phyloP scores from a whole-genome alignment of 2,113 vertebrate species.

The Todiramphus saurophagus region DNA sequence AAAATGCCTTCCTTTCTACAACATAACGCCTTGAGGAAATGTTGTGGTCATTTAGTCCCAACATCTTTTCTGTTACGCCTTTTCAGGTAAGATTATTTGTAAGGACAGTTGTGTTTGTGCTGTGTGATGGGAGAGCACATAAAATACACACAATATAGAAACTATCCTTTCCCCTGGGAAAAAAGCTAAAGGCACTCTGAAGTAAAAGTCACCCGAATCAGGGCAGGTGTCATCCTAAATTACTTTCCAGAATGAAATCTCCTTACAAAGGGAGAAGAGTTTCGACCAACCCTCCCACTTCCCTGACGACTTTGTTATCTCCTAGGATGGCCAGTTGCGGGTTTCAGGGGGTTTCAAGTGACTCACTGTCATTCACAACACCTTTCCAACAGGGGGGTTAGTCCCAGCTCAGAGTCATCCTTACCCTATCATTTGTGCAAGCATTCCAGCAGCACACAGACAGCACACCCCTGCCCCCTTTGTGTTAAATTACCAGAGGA shows the following conservation, averaged over 20 bases:
- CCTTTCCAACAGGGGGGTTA: not conserved
- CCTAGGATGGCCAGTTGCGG: not conserved
- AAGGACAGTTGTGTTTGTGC: not conserved
- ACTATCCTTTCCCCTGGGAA: not conserved
- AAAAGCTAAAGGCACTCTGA: not conserved
- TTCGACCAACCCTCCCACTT: not conserved
- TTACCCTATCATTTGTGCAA: fast-evolving
- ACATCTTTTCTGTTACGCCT: not conserved
- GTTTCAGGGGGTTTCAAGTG: not conserved
- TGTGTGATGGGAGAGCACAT: not conserved
- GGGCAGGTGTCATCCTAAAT: not conserved
- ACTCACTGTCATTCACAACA: not conserved
- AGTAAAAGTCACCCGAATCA: not conserved
- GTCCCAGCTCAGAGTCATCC: not conserved
- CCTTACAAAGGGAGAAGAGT: not conserved
- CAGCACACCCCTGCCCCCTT: not conserved
- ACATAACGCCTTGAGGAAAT: not conserved
- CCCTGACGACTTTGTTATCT: not conserved
- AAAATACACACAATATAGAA: not conserved
- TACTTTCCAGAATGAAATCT: not conserved
- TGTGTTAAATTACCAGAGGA: not conserved
- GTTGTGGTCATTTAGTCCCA: not conserved
- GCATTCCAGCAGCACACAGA: not conserved
- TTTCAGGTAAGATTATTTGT: not conserved
- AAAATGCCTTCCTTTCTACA: not conserved